phyloP scores from a whole-genome alignment of 2,888 invertebrate species.

The Cistogaster globosa region DNA sequence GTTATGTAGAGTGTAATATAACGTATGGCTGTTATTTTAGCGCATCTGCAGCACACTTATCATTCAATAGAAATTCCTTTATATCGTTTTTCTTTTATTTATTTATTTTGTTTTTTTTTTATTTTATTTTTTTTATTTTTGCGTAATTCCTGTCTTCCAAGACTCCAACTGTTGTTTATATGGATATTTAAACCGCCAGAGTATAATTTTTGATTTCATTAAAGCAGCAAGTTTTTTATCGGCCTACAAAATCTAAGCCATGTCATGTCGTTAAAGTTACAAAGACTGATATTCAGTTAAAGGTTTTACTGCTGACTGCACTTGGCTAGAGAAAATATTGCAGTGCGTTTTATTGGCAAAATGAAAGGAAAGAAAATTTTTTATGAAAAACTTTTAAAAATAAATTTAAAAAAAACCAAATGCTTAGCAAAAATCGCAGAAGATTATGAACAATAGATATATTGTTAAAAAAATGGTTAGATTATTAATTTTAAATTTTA shows the following conservation, averaged over 20 bases:
- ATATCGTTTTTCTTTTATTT: slow-evolving; percentile 41
- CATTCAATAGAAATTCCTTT: slow-evolving; percentile 54
- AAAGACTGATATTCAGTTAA: slow-evolving; percentile 59
- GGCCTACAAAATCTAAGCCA: slow-evolving; percentile 75
- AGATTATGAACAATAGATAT: not conserved
- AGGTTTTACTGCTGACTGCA: slow-evolving; percentile 28
- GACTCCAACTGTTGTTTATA: slow-evolving; percentile 60
- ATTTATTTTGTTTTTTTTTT: slow-evolving; percentile 31
- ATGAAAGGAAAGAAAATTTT: slow-evolving; percentile 15
- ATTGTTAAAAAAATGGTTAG: too few species aligned
- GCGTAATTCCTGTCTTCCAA: slow-evolving; percentile 47
- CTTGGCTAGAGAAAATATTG: slow-evolving; percentile 35
- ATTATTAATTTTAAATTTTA: not conserved
- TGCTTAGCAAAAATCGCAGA: too few species aligned
- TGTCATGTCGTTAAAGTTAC: slow-evolving; percentile 73
- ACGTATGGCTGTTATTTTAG: slow-evolving; percentile 61
- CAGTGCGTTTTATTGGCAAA: slow-evolving; percentile 42
- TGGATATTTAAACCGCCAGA: slow-evolving; percentile 67
- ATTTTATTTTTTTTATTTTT: not conserved
- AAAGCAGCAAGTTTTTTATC: slow-evolving; percentile 74
- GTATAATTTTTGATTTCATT: slow-evolving; percentile 76
- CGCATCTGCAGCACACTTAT: slow-evolving; percentile 64
- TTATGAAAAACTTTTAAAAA: not conserved
- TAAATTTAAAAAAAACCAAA: slow-evolving; percentile 15
- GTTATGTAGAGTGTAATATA: slow-evolving; percentile 53